These are phyloP conservation scores for Psilanteris sp. DNA, from an alignment of 1,140 invertebrate species.

Conservation along the genomic window DNA sequence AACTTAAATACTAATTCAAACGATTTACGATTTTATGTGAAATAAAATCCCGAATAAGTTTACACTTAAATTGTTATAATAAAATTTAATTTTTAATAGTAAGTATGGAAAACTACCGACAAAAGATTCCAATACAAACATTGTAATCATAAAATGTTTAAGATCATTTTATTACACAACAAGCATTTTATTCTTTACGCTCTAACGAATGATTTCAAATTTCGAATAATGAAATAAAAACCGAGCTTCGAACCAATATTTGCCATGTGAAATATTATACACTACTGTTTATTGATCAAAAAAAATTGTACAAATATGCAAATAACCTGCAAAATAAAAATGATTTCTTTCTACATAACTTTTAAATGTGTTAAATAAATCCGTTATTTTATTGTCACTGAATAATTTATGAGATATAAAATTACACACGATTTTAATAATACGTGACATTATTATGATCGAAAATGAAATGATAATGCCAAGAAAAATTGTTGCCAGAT, in stretches of 20 bases:
- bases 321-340: slow-evolving; percentile 19
- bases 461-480: slow-evolving; percentile 11
- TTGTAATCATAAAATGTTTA: no score
- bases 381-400: slow-evolving; percentile 25
- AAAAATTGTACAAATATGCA: slow-evolving; percentile 11
- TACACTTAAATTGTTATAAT: no score
- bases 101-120: no score
- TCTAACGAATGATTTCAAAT: no score
- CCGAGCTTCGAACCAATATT: not conserved
- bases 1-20: no score
- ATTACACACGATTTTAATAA: slow-evolving; percentile 23
- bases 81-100: no score
- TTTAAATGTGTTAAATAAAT: slow-evolving; percentile 23
- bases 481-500: not conserved
- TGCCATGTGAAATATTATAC: not conserved
- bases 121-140: no score
- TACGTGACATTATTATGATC: slow-evolving; percentile 18
- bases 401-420: slow-evolving; percentile 39
- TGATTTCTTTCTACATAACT: slow-evolving; percentile 14
- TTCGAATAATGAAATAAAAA: not conserved
- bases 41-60: no score
- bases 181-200: no score
- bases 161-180: no score
- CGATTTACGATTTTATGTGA: no score
- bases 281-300: not conserved